Percentiles rank a stretch among this genome's conserved stretches.
These are phyloP conservation scores for Microplitis mediator DNA, from an alignment of 1,140 invertebrate species.

Conservation along the genomic window DNA sequence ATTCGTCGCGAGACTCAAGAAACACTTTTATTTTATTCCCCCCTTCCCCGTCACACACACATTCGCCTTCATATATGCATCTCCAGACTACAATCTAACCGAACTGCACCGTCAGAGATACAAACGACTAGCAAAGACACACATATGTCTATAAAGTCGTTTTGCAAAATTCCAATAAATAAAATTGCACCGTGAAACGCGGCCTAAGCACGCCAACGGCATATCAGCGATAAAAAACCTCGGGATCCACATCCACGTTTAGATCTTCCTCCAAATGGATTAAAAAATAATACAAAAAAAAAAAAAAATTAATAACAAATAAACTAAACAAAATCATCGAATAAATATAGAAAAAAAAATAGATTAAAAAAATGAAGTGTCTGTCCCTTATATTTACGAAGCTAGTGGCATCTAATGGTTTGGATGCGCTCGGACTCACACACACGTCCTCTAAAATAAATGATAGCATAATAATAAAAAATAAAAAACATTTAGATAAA, in stretches of 20 bases:
- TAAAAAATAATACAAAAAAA: not conserved
- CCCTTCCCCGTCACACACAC: not conserved
- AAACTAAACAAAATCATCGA: not conserved
- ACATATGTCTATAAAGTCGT: conserved; percentile 16
- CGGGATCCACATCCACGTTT: not conserved
- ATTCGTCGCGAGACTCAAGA: conserved; percentile 1
- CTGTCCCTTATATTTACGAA: conserved; percentile 55
- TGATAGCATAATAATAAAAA: no score
- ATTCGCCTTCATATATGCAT: not conserved
- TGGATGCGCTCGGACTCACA: conserved; percentile 52
- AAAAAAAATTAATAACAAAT: not conserved
- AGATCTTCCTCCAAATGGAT: not conserved
- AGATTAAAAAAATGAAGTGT: conserved; percentile 32
- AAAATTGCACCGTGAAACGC: conserved; percentile 58
- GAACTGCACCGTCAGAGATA: not conserved
- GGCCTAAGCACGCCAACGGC: conserved; percentile 51
- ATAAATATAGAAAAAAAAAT: conserved; percentile 19
- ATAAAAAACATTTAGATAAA: not conserved
- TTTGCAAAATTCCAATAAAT: conserved; percentile 49
- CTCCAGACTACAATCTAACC: no score
- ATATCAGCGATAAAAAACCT: conserved; percentile 47
- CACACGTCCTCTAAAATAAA: conserved; percentile 2
- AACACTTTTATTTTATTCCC: no score
- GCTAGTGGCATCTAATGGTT: conserved; percentile 52
- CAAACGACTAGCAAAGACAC: conserved; percentile 9